These are phyloP conservation scores for Diceros bicornis DNA, from an alignment of 2,797 vertebrate genomes.

Conservation along the genomic window DNA sequence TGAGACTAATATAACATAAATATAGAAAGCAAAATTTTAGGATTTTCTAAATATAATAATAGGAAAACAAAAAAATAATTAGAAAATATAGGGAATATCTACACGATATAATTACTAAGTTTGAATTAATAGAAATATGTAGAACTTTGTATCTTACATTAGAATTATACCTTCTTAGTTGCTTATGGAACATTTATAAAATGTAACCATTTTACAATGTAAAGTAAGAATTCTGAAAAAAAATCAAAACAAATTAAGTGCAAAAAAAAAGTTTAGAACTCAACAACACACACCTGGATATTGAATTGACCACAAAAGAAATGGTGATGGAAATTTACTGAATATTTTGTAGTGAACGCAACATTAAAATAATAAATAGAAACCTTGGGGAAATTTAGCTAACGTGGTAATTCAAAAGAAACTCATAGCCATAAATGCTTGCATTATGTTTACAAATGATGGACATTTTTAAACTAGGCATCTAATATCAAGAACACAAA, in stretches of 20 bases:
- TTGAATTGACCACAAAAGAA: neutral
- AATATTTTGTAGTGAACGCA: neutral
- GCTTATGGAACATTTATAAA: neutral
- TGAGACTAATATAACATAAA: neutral
- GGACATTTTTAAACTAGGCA: neutral
- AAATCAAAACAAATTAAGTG: neutral
- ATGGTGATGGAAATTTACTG: neutral
- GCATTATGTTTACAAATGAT: neutral
- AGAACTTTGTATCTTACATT: neutral
- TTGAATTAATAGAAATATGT: neutral
- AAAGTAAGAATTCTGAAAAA: neutral
- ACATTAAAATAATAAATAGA: neutral
- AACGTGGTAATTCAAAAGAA: neutral
- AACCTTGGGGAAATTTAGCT: neutral
- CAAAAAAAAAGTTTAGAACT: neutral
- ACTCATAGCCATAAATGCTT: neutral
- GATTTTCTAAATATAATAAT: neutral
- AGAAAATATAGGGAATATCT: neutral
- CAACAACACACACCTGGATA: neutral
- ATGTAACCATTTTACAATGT: neutral
- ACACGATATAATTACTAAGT: neutral
- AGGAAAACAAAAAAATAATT: neutral
- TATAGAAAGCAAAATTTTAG: neutral
- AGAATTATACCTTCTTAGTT: neutral
- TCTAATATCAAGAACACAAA: neutral